Evolutionary conservation across 2,113 vertebrate genomes (phyloP), one percentile per base, ranked within the genome.

Genomic region (Oenanthe oenanthe): DNA sequence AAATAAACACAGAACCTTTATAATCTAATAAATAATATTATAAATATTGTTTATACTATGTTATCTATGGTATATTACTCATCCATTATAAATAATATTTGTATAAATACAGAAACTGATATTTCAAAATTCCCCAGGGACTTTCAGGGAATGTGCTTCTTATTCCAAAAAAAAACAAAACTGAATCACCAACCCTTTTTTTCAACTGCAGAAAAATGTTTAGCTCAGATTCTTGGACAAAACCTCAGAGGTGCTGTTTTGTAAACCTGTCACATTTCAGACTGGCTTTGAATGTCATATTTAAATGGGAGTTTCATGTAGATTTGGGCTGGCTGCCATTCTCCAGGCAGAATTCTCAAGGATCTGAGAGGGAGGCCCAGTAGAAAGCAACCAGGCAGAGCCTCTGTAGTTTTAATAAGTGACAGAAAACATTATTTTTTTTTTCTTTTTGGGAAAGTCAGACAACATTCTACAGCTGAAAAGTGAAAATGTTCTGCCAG

Each of bases 281-380:
- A 21, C 51, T 89, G 38, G 9, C 70, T 78, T 75, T 56, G 78
- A 92, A 78, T 85, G 71, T 79, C 82, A 74, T n/a, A 74, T 72
- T 90, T 89, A 85, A 90, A 85, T 32, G 19, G 53, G 56, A 88
- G 32, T 32, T 75, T 81, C 66, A 25, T 34, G 61, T 26, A 38
- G 66, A 51, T 93, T 74, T 89, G 74, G 81, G 71, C 66, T 61
- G 60, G 74, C 71, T 92, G 83, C 83, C 94, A 63, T 81, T 80
- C 76, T 77, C 56, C 71, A 47, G 51, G 63, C 67, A 71, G 71
- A 89, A 67, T 71, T 90, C 71, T 56, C 22, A 18, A 21, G 19
- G 8, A 65, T 65, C 88, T 51, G 45, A 83, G 79, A 78, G 51
- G 45, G n/a, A 73, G 42, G 36, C 58, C 29, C 34, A 38, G 70